These are phyloP conservation scores for Amiota communis DNA, from an alignment of 2,888 invertebrate genomes.

Conservation along the genomic window DNA sequence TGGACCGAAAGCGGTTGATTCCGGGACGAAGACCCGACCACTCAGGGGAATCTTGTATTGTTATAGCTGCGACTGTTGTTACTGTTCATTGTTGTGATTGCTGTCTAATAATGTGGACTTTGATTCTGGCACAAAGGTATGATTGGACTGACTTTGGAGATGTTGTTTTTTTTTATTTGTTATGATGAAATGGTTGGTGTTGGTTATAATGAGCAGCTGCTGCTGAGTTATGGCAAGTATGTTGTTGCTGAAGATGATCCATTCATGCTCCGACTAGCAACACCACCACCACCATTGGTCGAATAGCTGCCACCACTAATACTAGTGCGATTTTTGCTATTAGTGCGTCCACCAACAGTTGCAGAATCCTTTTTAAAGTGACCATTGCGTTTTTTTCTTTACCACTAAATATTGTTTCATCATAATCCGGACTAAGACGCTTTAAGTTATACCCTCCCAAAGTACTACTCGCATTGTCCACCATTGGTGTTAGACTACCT, in stretches of 20 bases:
- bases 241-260: slow-evolving; percentile 43
- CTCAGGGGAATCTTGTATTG: no score
- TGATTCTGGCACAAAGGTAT: slow-evolving; percentile 32
- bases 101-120: no score
- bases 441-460: no score
- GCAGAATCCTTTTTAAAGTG: slow-evolving; percentile 79
- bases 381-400: slow-evolving; percentile 85
- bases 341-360: slow-evolving; percentile 18
- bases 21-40: no score
- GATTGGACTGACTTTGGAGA: slow-evolving; percentile 39
- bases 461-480: slow-evolving; percentile 53
- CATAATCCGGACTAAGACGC: no score
- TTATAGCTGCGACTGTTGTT: no score
- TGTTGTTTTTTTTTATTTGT: slow-evolving; percentile 43
- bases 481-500: slow-evolving; percentile 80
- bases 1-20: no score
- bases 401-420: slow-evolving; percentile 72
- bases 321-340: slow-evolving; percentile 29
- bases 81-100: no score
- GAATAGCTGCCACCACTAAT: slow-evolving; percentile 34
- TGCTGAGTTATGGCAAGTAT: slow-evolving; percentile 56
- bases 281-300: no score
- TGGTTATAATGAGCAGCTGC: no score
- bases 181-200: slow-evolving; percentile 26
- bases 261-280: slow-evolving; percentile 44